Evolutionary conservation across 2,888 invertebrate species (phyloP).

Genomic region (Stenchaetothrips biformis): DNA sequence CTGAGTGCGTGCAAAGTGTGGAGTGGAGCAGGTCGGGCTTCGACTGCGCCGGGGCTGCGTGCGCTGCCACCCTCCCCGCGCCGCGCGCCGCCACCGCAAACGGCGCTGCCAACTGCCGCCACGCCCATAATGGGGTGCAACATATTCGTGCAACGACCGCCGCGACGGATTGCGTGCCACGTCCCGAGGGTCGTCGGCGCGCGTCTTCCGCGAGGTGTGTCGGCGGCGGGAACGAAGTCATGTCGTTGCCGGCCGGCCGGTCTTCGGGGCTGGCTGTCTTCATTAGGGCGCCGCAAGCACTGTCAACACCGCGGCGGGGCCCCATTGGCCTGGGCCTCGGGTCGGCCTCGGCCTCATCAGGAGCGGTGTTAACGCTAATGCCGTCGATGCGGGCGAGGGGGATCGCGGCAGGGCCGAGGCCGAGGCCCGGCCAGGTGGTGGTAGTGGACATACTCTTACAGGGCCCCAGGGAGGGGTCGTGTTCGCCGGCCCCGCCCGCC

Average conservation of each 20-base stretch:
- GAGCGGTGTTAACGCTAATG: background rate
- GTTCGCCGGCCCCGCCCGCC: background rate
- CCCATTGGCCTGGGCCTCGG: background rate
- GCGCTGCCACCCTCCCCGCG: background rate
- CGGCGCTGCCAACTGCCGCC: constrained; percentile 15
- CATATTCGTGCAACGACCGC: too few species aligned
- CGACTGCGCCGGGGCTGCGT: background rate
- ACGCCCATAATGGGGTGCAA: background rate
- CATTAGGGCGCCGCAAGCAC: background rate
- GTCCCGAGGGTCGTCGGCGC: background rate
- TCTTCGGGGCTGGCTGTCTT: background rate
- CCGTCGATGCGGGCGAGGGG: background rate
- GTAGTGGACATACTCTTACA: background rate
- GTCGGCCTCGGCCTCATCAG: background rate
- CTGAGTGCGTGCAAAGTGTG: too few species aligned
- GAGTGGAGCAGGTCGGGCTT: too few species aligned
- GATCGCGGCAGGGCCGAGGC: background rate
- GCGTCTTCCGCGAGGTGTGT: background rate
- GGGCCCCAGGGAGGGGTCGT: constrained; percentile 15
- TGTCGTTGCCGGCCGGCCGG: background rate
- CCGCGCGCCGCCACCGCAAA: background rate
- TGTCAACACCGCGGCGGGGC: background rate
- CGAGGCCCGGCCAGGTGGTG: constrained; percentile 4
- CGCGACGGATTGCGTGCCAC: too few species aligned
- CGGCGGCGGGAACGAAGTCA: too few species aligned